phyloP scores from a whole-genome alignment of 2,888 invertebrate species.

The Nemoura dubitans region DNA sequence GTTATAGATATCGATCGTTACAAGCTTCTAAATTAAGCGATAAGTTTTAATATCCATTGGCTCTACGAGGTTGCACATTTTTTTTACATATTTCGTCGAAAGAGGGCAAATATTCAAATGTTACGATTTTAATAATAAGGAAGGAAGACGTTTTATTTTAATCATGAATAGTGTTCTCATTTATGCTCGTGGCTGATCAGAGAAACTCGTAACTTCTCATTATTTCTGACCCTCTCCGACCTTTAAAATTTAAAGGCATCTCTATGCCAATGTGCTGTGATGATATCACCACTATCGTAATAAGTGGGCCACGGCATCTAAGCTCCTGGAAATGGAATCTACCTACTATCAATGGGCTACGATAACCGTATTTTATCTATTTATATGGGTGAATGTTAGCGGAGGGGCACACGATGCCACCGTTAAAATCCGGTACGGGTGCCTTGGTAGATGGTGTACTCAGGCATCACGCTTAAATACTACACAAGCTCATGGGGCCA shows the following conservation, averaged over 20 bases:
- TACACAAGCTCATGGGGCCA: not conserved
- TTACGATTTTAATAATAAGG: not conserved
- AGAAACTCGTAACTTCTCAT: constrained; percentile 26
- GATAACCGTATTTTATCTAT: not conserved
- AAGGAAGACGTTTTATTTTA: not conserved
- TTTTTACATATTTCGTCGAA: too few relatives aligned
- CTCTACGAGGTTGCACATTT: not conserved
- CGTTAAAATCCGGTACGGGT: not conserved
- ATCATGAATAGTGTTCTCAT: constrained; percentile 23
- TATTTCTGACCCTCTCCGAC: constrained; percentile 9
- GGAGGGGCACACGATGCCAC: not conserved
- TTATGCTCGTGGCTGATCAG: not conserved
- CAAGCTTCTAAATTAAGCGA: not conserved
- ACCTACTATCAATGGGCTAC: not conserved
- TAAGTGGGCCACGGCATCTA: not conserved
- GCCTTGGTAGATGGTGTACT: not conserved
- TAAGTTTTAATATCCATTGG: not conserved
- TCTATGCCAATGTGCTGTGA: not conserved
- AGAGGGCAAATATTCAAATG: not conserved
- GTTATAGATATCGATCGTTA: not conserved
- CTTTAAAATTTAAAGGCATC: not conserved
- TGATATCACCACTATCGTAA: not conserved
- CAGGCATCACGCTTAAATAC: not conserved
- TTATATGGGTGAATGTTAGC: not conserved
- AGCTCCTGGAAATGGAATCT: not conserved